Evolutionary conservation across 2,888 invertebrate species (phyloP).

Genomic region (Desoria tigrina): DNA sequence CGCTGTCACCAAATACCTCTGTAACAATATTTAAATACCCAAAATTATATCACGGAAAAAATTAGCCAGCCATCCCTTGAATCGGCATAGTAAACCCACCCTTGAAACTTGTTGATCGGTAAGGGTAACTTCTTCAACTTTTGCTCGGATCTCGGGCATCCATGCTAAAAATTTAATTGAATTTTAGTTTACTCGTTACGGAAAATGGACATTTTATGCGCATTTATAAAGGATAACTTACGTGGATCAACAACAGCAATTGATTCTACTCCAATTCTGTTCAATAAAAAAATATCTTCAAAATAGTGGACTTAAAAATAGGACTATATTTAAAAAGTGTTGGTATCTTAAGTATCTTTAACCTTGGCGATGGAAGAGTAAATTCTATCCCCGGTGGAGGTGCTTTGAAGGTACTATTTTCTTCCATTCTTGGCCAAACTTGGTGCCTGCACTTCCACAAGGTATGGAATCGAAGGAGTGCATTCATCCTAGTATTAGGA

Average conservation of each 20-base stretch:
- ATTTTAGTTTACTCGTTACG: too few relatives aligned
- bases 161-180: slow-evolving; percentile 63
- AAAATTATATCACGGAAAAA: slow-evolving; percentile 7
- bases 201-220: too few relatives aligned
- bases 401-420: slow-evolving; percentile 92
- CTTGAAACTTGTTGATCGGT: slow-evolving; percentile 84
- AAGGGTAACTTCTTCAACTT: slow-evolving; percentile 97
- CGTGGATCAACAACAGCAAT: slow-evolving; percentile 92
- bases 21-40: slow-evolving; percentile 40
- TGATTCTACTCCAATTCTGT: slow-evolving; percentile 92
- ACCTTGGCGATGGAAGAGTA: slow-evolving; percentile 90
- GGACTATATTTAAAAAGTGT: too few relatives aligned
- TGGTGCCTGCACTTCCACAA: slow-evolving; percentile 81
- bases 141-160: slow-evolving; percentile 96
- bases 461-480: slow-evolving; percentile 65
- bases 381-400: slow-evolving; percentile 99
- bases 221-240: too few relatives aligned
- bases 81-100: slow-evolving; percentile 37
- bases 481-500: slow-evolving; percentile 77
- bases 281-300: too few relatives aligned
- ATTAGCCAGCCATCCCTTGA: slow-evolving; percentile 10
- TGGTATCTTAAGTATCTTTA: background rate
- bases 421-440: slow-evolving; percentile 99
- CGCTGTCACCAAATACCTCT: slow-evolving; percentile 94
- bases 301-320: too few relatives aligned